phyloP scores from a whole-genome alignment of 1,140 invertebrate genomes.

The Orchestia grillus region DNA sequence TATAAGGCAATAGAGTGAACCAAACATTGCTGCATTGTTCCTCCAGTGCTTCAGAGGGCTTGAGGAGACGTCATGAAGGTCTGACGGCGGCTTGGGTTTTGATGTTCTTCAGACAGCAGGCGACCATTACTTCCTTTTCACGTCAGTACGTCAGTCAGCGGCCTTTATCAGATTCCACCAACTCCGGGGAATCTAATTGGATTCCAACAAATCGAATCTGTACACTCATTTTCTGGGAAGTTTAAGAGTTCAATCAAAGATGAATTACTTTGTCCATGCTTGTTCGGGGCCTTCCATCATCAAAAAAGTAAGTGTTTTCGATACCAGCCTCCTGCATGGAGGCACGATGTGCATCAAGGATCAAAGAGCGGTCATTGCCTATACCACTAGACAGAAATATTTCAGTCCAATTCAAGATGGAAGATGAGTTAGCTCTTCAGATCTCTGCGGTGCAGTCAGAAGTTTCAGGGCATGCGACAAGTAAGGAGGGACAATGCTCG shows the following conservation, averaged over 20 bases:
- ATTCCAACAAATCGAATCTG: background rate
- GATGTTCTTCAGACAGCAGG: background rate
- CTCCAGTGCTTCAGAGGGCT: background rate
- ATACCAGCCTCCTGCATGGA: background rate
- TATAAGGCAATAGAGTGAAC: background rate
- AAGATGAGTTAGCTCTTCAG: background rate
- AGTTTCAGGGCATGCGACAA: background rate
- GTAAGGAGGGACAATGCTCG: background rate
- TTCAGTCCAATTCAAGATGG: background rate
- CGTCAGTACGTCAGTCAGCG: background rate
- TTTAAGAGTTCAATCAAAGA: too few species aligned
- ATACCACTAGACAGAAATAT: background rate
- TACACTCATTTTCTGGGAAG: background rate
- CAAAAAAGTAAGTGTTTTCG: background rate
- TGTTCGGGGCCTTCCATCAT: background rate
- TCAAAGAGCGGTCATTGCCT: background rate
- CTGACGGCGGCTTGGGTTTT: background rate
- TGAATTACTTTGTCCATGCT: background rate
- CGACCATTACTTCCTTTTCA: background rate
- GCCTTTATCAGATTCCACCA: background rate
- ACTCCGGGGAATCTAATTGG: background rate
- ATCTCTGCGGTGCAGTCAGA: background rate
- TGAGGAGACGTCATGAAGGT: background rate
- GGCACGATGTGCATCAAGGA: background rate
- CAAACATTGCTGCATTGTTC: background rate